Conservation (phyloP, 2,888 invertebrate species). For the Crepidodera aurea region DNA sequence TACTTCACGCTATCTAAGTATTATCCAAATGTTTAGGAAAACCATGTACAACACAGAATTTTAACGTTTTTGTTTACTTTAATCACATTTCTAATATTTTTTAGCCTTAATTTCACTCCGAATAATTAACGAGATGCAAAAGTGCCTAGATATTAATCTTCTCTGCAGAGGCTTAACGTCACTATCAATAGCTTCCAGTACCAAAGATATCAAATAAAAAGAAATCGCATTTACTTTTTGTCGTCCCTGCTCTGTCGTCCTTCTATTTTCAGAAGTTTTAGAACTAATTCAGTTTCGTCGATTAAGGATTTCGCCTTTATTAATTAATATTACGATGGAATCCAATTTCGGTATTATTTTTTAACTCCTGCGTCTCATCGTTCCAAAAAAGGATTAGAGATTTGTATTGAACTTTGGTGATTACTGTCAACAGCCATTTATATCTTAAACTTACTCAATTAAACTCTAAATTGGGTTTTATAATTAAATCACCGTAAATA, state of each 20-base stretch:
- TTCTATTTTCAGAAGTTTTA: constrained; percentile 3
- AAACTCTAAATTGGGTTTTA: constrained; percentile 13
- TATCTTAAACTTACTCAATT: constrained; percentile 16
- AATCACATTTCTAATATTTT: too few relatives aligned
- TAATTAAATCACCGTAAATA: constrained; percentile 15
- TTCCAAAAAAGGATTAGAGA: constrained; percentile 10
- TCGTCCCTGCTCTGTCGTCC: neutral
- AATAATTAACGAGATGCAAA: too few relatives aligned
- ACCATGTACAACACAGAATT: too few relatives aligned
- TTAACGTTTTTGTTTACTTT: too few relatives aligned
- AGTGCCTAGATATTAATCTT: too few relatives aligned
- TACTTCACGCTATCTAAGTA: too few relatives aligned
- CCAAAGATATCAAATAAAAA: neutral
- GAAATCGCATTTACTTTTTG: neutral
- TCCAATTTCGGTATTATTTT: constrained; percentile 21
- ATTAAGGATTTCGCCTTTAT: constrained; percentile 17
- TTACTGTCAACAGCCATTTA: constrained; percentile 19
- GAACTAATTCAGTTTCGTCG: constrained; percentile 10
- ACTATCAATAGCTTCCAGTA: neutral
- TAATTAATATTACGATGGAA: constrained; percentile 19
- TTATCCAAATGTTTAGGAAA: too few relatives aligned
- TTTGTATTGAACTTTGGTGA: constrained; percentile 19
- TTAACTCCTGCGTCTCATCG: constrained; percentile 14
- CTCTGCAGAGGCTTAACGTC: neutral
- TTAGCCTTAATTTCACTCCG: too few relatives aligned